phyloP scores from a whole-genome alignment of 2,113 vertebrate species.

The Serinus canaria region DNA sequence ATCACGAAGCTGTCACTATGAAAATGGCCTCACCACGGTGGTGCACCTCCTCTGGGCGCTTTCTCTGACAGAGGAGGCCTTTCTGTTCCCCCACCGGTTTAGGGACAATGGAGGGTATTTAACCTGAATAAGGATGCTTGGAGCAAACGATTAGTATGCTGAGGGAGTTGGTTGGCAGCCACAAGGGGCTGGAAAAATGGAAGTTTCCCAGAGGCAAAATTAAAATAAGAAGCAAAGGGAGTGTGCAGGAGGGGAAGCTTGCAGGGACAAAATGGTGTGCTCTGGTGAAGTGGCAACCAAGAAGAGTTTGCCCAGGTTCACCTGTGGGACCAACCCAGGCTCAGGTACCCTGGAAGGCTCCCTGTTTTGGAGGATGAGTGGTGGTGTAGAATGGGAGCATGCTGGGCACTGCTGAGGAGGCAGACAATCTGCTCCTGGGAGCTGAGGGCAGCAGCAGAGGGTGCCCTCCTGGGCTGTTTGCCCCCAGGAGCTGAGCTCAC shows the following conservation, averaged over 20 bases:
- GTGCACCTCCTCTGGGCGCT: rapidly evolving
- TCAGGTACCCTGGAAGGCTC: neutral
- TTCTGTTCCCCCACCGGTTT: neutral
- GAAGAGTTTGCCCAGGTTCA: neutral
- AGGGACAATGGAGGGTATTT: slow-evolving; percentile 33
- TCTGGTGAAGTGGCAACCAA: neutral
- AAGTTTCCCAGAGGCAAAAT: neutral
- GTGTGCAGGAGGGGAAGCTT: neutral
- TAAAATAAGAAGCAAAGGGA: neutral
- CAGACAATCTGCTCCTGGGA: neutral
- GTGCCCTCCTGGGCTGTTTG: neutral
- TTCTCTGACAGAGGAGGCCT: neutral
- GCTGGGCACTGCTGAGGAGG: neutral
- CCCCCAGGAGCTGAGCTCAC: neutral
- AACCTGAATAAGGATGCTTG: slow-evolving; percentile 7
- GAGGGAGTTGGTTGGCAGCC: neutral
- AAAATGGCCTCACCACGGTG: neutral
- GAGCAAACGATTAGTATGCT: slow-evolving; percentile 33
- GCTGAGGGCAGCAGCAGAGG: neutral
- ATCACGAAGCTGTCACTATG: neutral
- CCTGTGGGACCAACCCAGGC: neutral
- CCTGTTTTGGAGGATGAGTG: rapidly evolving
- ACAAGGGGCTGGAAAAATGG: neutral
- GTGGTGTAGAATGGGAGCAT: neutral
- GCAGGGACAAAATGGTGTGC: neutral